Evolutionary conservation across 2,797 vertebrate genomes (phyloP), one percentile per base, ranked within the genome.

Genomic region (Todus mexicanus): DNA sequence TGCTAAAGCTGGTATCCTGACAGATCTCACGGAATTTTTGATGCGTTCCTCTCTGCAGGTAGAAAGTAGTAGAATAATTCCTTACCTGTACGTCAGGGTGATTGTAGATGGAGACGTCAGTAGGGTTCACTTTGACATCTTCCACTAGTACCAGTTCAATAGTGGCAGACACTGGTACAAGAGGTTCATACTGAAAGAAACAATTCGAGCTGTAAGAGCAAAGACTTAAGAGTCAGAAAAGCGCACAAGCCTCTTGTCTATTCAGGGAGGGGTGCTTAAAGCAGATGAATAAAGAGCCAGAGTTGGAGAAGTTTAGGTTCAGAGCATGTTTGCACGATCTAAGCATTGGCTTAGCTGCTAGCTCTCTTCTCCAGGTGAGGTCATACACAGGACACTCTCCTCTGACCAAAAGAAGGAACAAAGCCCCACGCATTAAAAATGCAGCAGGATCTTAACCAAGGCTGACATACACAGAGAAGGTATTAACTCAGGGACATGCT

Each of bases 141-240:
- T 99, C 98, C 74, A 99, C 99, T 65, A 99, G 96, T 40, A 99
- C 97, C 66, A 99, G 98, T 15, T 99, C 99, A 69, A 98, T 95
- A 45, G 98, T 98, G 76, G 98, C 98, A 16, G 98, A 98, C 71
- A 99, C 98, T 1, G 98, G 97, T 7, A 95, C 96, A 43, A 98
- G 87, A 18, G 97, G 93, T 33, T 98, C 97, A 27, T 97, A 96
- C 99, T 99, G 97, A 69, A 86, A 92, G 45, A 61, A 83, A 63
- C 18, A 78, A 40, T 4, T 50, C 1, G 2, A 60, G 59, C 18
- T 70, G 37, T 89, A 40, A 88, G 0, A 64, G 59, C 48, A 17
- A 7, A 40, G 21, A 66, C 47, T 4, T n/a, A 11, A 6, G 31
- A 29, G 27, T 8, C 37, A 76, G 12, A 54, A 12, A 51, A 15